These are phyloP conservation scores for Geotrypetes seraphini DNA, from an alignment of 2,797 vertebrate genomes.

Conservation along the genomic window DNA sequence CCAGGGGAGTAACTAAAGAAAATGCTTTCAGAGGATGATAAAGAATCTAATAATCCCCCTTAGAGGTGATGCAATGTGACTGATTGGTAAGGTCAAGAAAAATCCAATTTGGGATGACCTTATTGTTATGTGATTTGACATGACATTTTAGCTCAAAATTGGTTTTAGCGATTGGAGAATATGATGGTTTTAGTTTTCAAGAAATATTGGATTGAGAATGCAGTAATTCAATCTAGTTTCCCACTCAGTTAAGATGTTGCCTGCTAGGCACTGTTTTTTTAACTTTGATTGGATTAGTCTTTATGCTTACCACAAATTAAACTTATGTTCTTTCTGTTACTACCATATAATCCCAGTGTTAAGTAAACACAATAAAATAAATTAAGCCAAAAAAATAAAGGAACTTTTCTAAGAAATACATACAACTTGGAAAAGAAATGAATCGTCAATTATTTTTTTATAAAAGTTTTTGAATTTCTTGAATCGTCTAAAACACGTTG, in stretches of 20 bases:
- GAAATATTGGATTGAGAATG: constrained; percentile 54
- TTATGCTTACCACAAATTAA: constrained; percentile 24
- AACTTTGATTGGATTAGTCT: constrained; percentile 39
- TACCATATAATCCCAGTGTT: constrained; percentile 8
- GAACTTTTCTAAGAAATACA: constrained; percentile 19
- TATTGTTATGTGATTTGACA: constrained; percentile 57
- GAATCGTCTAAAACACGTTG: too few species aligned
- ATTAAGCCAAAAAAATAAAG: constrained; percentile 13
- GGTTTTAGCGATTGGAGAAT: constrained; percentile 62
- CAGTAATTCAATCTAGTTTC: constrained; percentile 54
- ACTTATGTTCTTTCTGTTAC: constrained; percentile 3
- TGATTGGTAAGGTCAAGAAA: constrained; percentile 61
- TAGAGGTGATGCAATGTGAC: constrained; percentile 57
- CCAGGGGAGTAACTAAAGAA: constrained; percentile 40
- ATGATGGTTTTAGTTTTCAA: constrained; percentile 49
- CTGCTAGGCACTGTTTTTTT: constrained; percentile 35
- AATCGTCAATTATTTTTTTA: too few species aligned
- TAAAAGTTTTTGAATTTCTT: too few species aligned
- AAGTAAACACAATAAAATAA: constrained; percentile 10
- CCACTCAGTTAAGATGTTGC: constrained; percentile 43
- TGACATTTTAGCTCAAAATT: constrained; percentile 64
- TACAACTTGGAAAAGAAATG: too few species aligned
- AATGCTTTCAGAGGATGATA: constrained; percentile 55
- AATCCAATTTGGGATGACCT: constrained; percentile 63
- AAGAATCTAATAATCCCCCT: constrained; percentile 62